These are phyloP conservation scores for Epirrhoe alternata DNA, from an alignment of 2,888 invertebrate genomes.

Conservation along the genomic window DNA sequence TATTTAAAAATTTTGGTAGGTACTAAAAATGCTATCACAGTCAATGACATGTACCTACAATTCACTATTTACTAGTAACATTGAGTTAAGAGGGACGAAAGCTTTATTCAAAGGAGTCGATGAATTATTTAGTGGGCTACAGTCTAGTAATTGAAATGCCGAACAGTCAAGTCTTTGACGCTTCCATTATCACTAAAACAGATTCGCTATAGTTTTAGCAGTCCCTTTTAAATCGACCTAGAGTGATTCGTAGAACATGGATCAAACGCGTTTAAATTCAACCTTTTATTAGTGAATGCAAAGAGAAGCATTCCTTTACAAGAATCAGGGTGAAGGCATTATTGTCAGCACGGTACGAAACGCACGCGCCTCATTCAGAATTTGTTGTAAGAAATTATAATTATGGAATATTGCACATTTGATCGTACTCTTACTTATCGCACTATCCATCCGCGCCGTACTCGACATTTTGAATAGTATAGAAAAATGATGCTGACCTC, in stretches of 20 bases:
- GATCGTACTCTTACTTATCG: no score
- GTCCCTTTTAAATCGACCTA: not conserved
- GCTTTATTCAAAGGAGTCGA: constrained; percentile 29
- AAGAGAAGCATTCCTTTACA: no score
- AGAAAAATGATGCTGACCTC: no score
- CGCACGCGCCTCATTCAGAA: no score
- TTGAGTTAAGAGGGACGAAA: constrained; percentile 7
- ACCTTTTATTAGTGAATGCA: not conserved
- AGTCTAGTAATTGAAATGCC: constrained; percentile 42
- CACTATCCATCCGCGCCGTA: no score
- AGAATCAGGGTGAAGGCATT: no score
- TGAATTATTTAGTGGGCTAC: constrained; percentile 41
- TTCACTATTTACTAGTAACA: not conserved
- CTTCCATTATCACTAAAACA: constrained; percentile 17
- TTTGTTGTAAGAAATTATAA: no score
- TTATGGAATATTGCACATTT: no score
- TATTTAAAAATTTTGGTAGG: no score
- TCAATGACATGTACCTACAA: not conserved
- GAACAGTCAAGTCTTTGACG: constrained; percentile 19
- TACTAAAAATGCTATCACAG: not conserved
- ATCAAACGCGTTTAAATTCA: not conserved
- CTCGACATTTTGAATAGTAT: no score
- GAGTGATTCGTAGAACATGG: not conserved
- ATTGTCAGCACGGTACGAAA: no score
- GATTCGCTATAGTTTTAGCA: constrained; percentile 10